These are phyloP conservation scores for Saxidomus purpurata DNA, from an alignment of 1,140 invertebrate genomes.

Conservation along the genomic window DNA sequence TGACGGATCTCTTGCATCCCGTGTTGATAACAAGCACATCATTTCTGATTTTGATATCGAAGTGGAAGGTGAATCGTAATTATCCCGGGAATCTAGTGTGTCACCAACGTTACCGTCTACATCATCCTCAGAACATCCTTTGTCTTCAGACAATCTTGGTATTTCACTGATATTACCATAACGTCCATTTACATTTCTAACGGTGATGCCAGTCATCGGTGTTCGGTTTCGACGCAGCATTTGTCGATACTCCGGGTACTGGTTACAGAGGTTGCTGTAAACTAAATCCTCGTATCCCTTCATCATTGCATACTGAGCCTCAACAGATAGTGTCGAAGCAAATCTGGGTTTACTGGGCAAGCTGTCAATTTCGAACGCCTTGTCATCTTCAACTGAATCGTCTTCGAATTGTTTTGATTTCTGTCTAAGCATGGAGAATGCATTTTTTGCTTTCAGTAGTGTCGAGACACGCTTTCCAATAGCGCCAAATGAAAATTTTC, in stretches of 20 bases:
- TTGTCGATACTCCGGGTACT: slow-evolving; percentile 70
- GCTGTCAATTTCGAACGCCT: slow-evolving; percentile 72
- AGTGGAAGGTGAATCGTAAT: neutral
- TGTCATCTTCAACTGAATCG: slow-evolving; percentile 53
- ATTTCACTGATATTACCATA: neutral
- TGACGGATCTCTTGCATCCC: neutral
- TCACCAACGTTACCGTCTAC: neutral
- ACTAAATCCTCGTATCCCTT: slow-evolving; percentile 84
- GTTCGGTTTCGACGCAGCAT: slow-evolving; percentile 76
- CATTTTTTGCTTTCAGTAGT: slow-evolving; percentile 68
- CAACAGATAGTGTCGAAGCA: slow-evolving; percentile 78
- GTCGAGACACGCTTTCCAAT: slow-evolving; percentile 65
- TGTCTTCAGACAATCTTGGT: neutral
- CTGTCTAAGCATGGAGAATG: slow-evolving; percentile 59
- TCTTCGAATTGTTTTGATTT: slow-evolving; percentile 42
- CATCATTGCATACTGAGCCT: slow-evolving; percentile 83
- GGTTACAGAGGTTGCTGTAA: slow-evolving; percentile 69
- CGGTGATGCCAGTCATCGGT: slow-evolving; percentile 57
- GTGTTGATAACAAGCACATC: neutral
- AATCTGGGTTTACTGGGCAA: slow-evolving; percentile 80
- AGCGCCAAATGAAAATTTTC: slow-evolving; percentile 45
- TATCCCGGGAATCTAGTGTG: neutral
- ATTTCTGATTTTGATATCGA: neutral
- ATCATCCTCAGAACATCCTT: neutral
- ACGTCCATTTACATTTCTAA: neutral